Conservation (phyloP, 2,113 vertebrate species). For the Patagioenas fasciata region DNA sequence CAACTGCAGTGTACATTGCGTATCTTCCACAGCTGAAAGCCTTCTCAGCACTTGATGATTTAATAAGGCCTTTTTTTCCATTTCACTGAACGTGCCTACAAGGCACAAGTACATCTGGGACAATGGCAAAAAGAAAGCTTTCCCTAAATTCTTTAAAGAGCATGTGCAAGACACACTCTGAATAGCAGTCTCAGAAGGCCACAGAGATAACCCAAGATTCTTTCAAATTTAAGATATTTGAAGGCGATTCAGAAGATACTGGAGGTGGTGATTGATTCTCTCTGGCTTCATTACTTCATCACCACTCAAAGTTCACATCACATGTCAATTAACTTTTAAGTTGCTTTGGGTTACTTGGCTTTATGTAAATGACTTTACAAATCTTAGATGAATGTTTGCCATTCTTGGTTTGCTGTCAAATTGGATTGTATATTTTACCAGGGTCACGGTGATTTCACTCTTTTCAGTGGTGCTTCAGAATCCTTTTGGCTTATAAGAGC, state of each 20-base stretch:
- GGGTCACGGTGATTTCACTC: not conserved
- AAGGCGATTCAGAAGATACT: not conserved
- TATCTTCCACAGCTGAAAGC: constrained; percentile 70
- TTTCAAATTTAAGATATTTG: constrained; percentile 12
- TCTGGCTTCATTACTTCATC: not conserved
- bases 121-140: constrained; percentile 29
- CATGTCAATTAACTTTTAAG: constrained; percentile 4
- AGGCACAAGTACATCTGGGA: constrained; percentile 44
- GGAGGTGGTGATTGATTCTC: not conserved
- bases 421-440: not conserved
- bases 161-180: not conserved
- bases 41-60: constrained; percentile 69
- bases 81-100: constrained; percentile 63
- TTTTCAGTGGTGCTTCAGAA: not conserved
- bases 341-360: not conserved
- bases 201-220: not conserved
- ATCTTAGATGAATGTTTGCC: not conserved
- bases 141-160: constrained; percentile 21
- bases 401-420: not conserved
- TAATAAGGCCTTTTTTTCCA: constrained; percentile 65
- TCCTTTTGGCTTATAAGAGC: not conserved
- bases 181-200: constrained; percentile 11
- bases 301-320: not conserved
- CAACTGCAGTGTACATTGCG: constrained; percentile 73
- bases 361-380: not conserved